phyloP scores from a whole-genome alignment of 2,888 invertebrate species.

The Drosophila meridionalis region DNA sequence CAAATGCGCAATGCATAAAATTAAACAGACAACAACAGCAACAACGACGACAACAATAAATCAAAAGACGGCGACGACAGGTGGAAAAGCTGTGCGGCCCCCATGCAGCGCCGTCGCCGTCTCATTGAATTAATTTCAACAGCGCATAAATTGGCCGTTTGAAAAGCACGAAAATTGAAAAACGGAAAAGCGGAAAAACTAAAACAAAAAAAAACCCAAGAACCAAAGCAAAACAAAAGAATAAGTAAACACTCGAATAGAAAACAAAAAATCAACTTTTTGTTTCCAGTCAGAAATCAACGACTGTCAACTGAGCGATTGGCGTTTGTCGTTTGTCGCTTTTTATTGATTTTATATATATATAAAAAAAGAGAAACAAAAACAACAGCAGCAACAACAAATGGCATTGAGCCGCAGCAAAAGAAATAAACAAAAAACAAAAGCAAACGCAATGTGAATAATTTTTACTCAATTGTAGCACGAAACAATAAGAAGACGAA shows the following conservation, averaged over 20 bases:
- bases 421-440: slow-evolving; percentile 41
- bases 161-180: slow-evolving; percentile 24
- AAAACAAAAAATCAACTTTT: slow-evolving; percentile 3
- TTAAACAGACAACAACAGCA: slow-evolving; percentile 57
- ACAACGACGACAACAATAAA: slow-evolving; percentile 34
- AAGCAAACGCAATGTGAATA: slow-evolving; percentile 76
- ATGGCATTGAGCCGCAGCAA: slow-evolving; percentile 51
- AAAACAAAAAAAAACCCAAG: not conserved
- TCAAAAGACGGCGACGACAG: slow-evolving; percentile 69
- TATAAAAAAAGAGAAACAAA: slow-evolving; percentile 27
- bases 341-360: slow-evolving; percentile 74
- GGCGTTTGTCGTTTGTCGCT: slow-evolving; percentile 34
- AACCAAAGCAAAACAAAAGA: slow-evolving; percentile 6
- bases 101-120: slow-evolving; percentile 48
- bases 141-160: slow-evolving; percentile 39
- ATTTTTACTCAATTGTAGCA: slow-evolving; percentile 68
- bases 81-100: slow-evolving; percentile 54
- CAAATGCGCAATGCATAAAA: slow-evolving; percentile 71
- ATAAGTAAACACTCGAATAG: slow-evolving; percentile 8
- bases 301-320: slow-evolving; percentile 58
- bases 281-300: slow-evolving; percentile 63
- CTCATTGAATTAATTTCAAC: slow-evolving; percentile 63
- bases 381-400: slow-evolving; percentile 28
- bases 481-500: slow-evolving; percentile 49
- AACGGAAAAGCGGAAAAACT: slow-evolving; percentile 29